Conservation (phyloP, 1,140 invertebrate genomes). For the Diorhabda elongata region DNA sequence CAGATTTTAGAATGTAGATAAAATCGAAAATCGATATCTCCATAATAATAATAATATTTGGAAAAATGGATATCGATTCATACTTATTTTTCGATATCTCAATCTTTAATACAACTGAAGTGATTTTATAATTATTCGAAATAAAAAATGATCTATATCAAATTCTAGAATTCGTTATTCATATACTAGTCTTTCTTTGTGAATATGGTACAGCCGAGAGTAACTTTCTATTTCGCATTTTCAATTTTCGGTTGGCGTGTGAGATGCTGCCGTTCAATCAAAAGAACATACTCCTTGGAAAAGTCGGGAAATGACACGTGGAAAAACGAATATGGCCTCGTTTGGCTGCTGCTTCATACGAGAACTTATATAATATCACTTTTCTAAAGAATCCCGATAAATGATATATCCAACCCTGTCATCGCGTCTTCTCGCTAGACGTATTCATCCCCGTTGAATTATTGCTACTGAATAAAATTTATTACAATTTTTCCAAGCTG, state of each 20-base stretch:
- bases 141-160: not conserved
- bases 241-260: conserved; percentile 5
- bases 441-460: conserved; percentile 44
- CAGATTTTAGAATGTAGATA: no score
- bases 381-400: conserved; percentile 35
- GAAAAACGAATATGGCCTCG: conserved; percentile 21
- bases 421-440: conserved; percentile 35
- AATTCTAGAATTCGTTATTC: not conserved
- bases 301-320: conserved; percentile 17
- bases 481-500: conserved; percentile 42
- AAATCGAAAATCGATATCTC: no score
- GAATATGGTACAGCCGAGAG: not conserved
- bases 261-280: conserved; percentile 4
- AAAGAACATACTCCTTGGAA: conserved; percentile 1
- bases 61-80: no score
- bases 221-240: conserved; percentile 10
- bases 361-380: conserved; percentile 40
- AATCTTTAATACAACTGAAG: not conserved
- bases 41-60: no score
- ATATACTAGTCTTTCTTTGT: not conserved
- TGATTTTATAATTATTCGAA: not conserved
- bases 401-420: conserved; percentile 44
- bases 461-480: conserved; percentile 45
- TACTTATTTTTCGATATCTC: no score
- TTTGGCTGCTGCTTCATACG: conserved; percentile 24